phyloP scores from a whole-genome alignment of 2,888 invertebrate genomes.

The Drosophila siamana region DNA sequence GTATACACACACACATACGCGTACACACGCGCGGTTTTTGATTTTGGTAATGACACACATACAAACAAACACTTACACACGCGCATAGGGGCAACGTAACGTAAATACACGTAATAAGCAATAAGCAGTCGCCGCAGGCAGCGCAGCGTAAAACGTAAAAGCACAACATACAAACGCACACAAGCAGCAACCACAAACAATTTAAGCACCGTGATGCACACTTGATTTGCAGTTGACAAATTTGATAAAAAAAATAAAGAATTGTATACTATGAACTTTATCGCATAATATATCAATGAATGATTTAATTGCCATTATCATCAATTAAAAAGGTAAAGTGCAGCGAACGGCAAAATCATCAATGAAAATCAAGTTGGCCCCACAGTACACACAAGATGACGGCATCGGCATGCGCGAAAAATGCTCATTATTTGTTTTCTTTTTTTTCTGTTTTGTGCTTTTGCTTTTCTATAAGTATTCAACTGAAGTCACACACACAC shows the following conservation, averaged over 20 bases:
- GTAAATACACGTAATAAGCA: constrained; percentile 62
- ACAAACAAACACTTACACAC: constrained; percentile 14
- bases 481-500: constrained; percentile 19
- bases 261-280: constrained; percentile 5
- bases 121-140: constrained; percentile 29
- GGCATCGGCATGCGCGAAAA: constrained; percentile 74
- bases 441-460: constrained; percentile 21
- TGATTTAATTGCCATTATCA: constrained; percentile 29
- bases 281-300: constrained; percentile 25
- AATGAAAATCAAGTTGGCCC: constrained; percentile 42
- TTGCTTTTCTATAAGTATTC: constrained; percentile 38
- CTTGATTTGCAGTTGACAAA: constrained; percentile 14
- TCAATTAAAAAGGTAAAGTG: constrained; percentile 11
- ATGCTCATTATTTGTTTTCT: constrained; percentile 43
- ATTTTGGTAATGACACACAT: constrained; percentile 68
- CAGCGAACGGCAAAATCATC: constrained; percentile 19
- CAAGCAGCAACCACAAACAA: constrained; percentile 37
- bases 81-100: constrained; percentile 33
- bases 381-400: constrained; percentile 70
- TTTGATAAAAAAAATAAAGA: constrained; percentile 4
- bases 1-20: constrained; percentile 35
- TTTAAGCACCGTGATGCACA: constrained; percentile 38
- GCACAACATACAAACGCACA: constrained; percentile 4
- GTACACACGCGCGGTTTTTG: constrained; percentile 23
- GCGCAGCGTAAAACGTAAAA: constrained; percentile 39